phyloP scores from a whole-genome alignment of 2,888 invertebrate genomes.

The Nephrocerus scutellatus region DNA sequence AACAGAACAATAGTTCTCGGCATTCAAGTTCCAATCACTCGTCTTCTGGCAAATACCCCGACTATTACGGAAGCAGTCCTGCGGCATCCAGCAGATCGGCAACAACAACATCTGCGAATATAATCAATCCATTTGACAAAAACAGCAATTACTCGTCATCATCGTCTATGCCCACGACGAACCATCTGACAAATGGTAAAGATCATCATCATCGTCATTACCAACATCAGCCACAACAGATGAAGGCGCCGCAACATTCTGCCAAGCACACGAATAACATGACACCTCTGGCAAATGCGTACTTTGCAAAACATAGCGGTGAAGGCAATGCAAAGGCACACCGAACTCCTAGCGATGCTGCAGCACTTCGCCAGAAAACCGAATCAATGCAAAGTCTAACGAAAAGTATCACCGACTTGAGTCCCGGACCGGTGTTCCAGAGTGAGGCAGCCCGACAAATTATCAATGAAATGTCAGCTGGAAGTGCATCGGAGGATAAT shows the following conservation, averaged over 20 bases:
- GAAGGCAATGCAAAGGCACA: too few relatives aligned
- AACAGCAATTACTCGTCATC: constrained; percentile 41
- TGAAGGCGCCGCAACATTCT: too few relatives aligned
- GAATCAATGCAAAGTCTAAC: constrained; percentile 46
- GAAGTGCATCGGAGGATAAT: constrained; percentile 48
- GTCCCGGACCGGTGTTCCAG: constrained; percentile 68
- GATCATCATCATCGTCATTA: too few relatives aligned
- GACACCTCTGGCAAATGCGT: constrained; percentile 39
- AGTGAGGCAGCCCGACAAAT: constrained; percentile 82
- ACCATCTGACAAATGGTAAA: constrained; percentile 31
- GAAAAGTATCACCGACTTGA: constrained; percentile 53
- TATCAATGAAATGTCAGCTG: constrained; percentile 66
- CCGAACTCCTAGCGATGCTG: too few relatives aligned
- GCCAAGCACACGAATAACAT: constrained; percentile 8
- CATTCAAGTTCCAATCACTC: background rate
- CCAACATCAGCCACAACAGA: too few relatives aligned
- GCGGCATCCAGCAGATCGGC: constrained; percentile 9
- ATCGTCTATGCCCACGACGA: too few relatives aligned
- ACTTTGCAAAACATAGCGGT: constrained; percentile 42
- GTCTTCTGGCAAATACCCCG: constrained; percentile 25
- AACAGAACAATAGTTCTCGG: background rate
- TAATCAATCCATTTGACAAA: constrained; percentile 37
- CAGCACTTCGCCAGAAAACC: constrained; percentile 41
- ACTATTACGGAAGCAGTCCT: constrained; percentile 28
- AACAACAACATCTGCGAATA: constrained; percentile 21